Conservation (phyloP, 2,888 invertebrate species). For the Leistus spinibarbis region DNA sequence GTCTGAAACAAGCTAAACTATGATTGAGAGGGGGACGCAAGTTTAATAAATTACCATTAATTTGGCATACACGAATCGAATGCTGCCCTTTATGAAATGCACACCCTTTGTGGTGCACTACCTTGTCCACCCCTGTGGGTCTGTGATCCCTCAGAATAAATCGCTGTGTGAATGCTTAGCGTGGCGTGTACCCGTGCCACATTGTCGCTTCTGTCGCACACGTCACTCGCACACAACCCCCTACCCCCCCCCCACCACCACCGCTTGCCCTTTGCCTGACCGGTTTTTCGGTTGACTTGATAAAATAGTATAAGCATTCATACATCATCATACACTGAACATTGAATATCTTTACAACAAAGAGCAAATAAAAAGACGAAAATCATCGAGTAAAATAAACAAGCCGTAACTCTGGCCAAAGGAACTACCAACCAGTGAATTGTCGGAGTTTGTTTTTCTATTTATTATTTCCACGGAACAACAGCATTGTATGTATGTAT, state of each 20-base stretch:
- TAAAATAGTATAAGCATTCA: neutral
- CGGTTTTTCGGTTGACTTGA: neutral
- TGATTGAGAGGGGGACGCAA: no score
- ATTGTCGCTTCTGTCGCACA: conserved; percentile 48
- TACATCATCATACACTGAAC: neutral
- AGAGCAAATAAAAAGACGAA: neutral
- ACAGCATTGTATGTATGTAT: neutral
- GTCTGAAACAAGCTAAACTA: no score
- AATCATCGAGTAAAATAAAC: neutral
- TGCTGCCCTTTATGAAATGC: neutral
- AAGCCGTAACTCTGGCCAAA: neutral
- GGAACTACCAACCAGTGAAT: neutral
- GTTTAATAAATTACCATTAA: neutral
- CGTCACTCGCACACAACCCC: conserved; percentile 47
- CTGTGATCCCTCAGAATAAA: conserved; percentile 47
- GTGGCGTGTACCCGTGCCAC: conserved; percentile 48
- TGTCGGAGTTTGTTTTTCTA: neutral
- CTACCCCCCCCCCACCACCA: conserved; percentile 12
- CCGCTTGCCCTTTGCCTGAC: neutral
- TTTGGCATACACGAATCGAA: neutral
- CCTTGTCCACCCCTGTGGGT: conserved; percentile 48
- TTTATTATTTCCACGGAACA: neutral
- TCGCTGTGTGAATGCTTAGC: conserved; percentile 43
- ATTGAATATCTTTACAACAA: neutral
- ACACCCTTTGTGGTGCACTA: conserved; percentile 18